Evolutionary conservation across 2,113 vertebrate genomes (phyloP).

Genomic region (Brevimyrus niger): DNA sequence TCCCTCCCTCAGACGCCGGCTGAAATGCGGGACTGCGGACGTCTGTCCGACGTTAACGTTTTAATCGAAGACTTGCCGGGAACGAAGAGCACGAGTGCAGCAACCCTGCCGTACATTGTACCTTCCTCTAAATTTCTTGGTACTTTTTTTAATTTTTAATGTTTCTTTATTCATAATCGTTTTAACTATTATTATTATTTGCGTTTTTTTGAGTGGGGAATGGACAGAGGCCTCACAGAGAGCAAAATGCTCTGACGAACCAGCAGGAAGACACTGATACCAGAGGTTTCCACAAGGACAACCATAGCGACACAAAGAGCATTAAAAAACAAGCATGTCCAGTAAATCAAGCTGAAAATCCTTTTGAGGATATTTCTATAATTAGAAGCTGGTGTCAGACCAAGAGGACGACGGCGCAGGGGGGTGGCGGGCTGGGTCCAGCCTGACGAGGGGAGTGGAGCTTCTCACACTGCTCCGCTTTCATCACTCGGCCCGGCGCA

Average conservation of each 20-base stretch:
- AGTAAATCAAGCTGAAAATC: background rate
- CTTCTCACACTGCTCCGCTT: background rate
- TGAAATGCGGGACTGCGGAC: slow-evolving; percentile 10
- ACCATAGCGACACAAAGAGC: background rate
- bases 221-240: background rate
- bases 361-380: background rate
- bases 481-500: background rate
- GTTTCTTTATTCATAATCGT: background rate
- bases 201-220: background rate
- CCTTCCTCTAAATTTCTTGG: background rate
- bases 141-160: background rate
- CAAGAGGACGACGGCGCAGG: background rate
- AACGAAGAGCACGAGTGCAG: background rate
- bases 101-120: background rate
- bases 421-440: background rate
- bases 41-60: background rate
- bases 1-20: slow-evolving; percentile 15
- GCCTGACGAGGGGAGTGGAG: background rate
- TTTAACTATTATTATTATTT: background rate
- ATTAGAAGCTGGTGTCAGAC: background rate
- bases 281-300: background rate
- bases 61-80: background rate
- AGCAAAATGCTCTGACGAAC: background rate
- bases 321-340: background rate
- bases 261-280: background rate